A percentile compares a stretch with the other conserved stretches of the same genome.
phyloP scores from a whole-genome alignment of 2,113 vertebrate species.

The Coturnix japonica region DNA sequence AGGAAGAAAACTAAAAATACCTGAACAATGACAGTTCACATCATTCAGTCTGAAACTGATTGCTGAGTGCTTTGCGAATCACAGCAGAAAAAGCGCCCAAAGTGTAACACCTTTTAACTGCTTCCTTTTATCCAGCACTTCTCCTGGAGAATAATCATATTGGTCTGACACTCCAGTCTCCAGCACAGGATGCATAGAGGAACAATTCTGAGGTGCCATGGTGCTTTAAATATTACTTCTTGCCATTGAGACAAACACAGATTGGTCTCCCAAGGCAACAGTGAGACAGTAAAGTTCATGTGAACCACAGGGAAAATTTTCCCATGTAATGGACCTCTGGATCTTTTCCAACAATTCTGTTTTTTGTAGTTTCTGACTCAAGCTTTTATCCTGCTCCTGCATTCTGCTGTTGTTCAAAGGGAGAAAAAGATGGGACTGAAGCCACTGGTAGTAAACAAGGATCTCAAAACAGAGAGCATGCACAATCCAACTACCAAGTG shows the following conservation, averaged over 20 bases:
- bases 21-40: not conserved
- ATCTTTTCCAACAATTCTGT: conserved; percentile 10
- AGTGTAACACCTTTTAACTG: not conserved
- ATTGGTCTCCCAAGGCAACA: not conserved
- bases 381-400: not conserved
- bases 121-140: not conserved
- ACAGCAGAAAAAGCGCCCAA: not conserved
- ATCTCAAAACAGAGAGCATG: not conserved
- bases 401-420: not conserved
- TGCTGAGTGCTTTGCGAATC: not conserved
- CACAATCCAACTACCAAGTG: not conserved
- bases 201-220: not conserved
- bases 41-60: not conserved
- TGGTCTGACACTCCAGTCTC: not conserved
- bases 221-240: not conserved
- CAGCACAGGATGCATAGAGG: not conserved
- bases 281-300: not conserved
- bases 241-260: not conserved
- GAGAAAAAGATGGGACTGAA: not conserved
- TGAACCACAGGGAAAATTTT: not conserved
- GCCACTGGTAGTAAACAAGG: not conserved
- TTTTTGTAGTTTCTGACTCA: conserved; percentile 2
- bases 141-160: not conserved
- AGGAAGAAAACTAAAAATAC: not conserved
- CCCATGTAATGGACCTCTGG: not conserved